Evolutionary conservation across 2,888 invertebrate genomes (phyloP).

Genomic region (Cerceris rybyensis): DNA sequence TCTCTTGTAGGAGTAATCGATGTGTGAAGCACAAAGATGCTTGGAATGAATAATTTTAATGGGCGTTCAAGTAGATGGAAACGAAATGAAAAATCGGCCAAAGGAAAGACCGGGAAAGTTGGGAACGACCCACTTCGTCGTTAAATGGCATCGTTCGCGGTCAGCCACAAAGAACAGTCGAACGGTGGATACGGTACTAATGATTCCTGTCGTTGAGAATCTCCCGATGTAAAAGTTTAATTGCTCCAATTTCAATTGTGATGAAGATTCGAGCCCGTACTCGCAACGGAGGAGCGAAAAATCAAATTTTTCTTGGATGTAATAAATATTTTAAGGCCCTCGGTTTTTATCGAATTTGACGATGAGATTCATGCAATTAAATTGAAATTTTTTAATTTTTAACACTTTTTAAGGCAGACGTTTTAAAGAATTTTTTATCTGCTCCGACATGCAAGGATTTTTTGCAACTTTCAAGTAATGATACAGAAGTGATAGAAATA

Average conservation of each 20-base stretch:
- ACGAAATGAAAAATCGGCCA: conserved; percentile 33
- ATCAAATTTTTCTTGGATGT: neutral
- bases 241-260: conserved; percentile 23
- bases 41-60: conserved; percentile 42
- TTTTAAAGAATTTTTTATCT: too few relatives aligned
- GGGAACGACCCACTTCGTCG: conserved; percentile 30
- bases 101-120: conserved; percentile 13
- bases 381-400: too few relatives aligned
- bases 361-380: too few relatives aligned
- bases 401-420: too few relatives aligned
- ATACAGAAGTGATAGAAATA: too few relatives aligned
- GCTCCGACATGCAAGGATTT: too few relatives aligned
- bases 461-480: too few relatives aligned
- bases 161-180: conserved; percentile 37
- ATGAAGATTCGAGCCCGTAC: conserved; percentile 5
- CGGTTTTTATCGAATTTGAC: too few relatives aligned
- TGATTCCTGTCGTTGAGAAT: conserved; percentile 25
- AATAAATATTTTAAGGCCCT: too few relatives aligned
- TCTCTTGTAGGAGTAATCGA: neutral
- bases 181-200: conserved; percentile 38
- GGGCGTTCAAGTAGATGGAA: conserved; percentile 9
- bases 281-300: neutral
- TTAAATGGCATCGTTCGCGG: conserved; percentile 42
- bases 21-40: neutral
- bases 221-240: conserved; percentile 27